phyloP scores from a whole-genome alignment of 2,113 vertebrate species.

The Lonchura striata region DNA sequence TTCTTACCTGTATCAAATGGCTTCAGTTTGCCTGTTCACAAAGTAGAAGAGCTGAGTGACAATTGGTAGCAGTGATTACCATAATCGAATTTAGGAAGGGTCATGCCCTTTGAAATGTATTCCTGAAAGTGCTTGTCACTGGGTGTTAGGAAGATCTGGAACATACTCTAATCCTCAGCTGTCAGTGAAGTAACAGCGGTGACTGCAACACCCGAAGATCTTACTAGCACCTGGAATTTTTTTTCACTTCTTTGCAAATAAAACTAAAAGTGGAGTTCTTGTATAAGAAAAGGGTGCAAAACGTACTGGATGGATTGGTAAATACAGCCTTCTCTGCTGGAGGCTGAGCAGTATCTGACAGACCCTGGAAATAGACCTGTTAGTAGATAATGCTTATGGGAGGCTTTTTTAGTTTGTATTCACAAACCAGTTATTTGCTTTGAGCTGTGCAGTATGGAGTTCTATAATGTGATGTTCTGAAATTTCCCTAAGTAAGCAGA shows the following conservation, averaged over 20 bases:
- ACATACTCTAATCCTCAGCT: not conserved
- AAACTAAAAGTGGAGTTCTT: not conserved
- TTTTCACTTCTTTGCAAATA: not conserved
- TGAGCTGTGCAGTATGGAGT: not conserved
- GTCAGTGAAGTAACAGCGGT: not conserved
- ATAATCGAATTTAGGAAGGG: not conserved
- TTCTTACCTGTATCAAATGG: not conserved
- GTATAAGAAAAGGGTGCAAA: not conserved
- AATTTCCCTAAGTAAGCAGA: conserved; percentile 45
- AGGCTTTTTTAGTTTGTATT: not conserved
- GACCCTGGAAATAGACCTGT: not conserved
- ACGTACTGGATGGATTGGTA: not conserved
- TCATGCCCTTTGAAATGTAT: not conserved
- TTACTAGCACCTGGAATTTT: not conserved
- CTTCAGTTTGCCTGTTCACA: not conserved
- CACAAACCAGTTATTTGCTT: not conserved
- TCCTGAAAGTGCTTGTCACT: not conserved
- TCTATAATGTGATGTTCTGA: not conserved
- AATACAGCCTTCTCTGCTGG: not conserved
- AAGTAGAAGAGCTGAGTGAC: not conserved
- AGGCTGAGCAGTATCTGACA: not conserved
- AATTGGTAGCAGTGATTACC: not conserved
- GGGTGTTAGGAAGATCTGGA: not conserved
- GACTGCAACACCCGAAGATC: not conserved
- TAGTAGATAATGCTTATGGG: not conserved